These are phyloP conservation scores for Euura lappo DNA, from an alignment of 1,140 invertebrate genomes.

Conservation along the genomic window DNA sequence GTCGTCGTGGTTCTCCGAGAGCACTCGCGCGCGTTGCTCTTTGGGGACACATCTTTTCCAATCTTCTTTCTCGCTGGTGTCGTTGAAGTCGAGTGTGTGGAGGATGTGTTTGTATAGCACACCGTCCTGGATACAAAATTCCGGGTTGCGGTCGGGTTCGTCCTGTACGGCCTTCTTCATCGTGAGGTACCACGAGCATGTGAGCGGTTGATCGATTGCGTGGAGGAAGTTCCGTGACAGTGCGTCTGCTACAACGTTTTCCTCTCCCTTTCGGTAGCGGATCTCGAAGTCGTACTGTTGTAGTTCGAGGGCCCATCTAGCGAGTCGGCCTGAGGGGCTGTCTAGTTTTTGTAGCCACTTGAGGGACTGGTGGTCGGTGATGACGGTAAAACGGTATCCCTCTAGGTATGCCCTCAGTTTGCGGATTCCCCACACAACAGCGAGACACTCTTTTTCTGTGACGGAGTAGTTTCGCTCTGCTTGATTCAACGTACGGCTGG, in stretches of 20 bases:
- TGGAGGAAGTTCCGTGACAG: conserved; percentile 25
- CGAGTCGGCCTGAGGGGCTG: conserved; percentile 50
- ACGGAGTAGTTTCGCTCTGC: conserved; percentile 52
- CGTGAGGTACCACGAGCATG: not conserved
- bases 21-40: conserved; percentile 16
- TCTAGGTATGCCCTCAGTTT: conserved; percentile 55
- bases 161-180: not conserved
- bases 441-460: conserved; percentile 24
- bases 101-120: not conserved
- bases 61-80: not conserved
- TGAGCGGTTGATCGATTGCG: not conserved
- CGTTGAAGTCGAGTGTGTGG: not conserved
- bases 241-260: conserved; percentile 27
- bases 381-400: conserved; percentile 51
- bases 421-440: conserved; percentile 23
- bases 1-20: conserved; percentile 33
- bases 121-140: not conserved
- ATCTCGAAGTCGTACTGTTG: conserved; percentile 32
- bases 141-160: not conserved
- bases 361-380: conserved; percentile 60
- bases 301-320: conserved; percentile 53
- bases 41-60: conserved; percentile 26
- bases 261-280: conserved; percentile 28
- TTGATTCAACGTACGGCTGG: conserved; percentile 36
- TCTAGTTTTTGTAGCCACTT: conserved; percentile 54